Conservation (phyloP, 2,888 invertebrate genomes). For the Venusia cambrica region DNA sequence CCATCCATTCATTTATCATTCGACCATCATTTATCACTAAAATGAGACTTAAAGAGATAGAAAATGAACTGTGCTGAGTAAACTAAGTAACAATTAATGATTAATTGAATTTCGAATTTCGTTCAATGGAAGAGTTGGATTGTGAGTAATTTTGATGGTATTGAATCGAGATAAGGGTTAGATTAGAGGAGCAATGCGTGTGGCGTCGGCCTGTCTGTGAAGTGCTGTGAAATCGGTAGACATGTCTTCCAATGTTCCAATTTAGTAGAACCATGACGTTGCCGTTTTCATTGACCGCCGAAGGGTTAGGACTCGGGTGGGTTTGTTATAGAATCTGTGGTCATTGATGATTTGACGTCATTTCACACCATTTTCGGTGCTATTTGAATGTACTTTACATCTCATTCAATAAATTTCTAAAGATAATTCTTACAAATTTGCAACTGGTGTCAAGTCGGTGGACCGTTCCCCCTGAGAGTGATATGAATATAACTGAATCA, state of each 20-base stretch:
- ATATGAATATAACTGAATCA: too few relatives aligned
- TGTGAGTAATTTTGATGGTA: conserved; percentile 36
- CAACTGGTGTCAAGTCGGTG: too few relatives aligned
- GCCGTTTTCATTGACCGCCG: conserved; percentile 13
- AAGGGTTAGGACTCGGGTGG: conserved; percentile 15
- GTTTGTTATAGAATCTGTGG: conserved; percentile 5
- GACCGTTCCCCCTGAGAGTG: too few relatives aligned
- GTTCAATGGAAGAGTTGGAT: conserved; percentile 36
- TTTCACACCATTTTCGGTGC: conserved; percentile 5
- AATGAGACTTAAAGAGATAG: conserved; percentile 80
- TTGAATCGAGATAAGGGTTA: conserved; percentile 30
- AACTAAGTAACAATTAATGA: conserved; percentile 73
- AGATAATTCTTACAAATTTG: not conserved
- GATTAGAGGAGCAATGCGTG: conserved; percentile 27
- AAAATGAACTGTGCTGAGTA: conserved; percentile 75
- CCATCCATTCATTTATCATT: conserved; percentile 64
- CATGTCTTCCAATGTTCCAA: conserved; percentile 39
- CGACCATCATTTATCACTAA: conserved; percentile 65
- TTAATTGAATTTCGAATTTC: conserved; percentile 63
- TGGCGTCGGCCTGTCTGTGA: conserved; percentile 58
- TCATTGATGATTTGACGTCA: conserved; percentile 2
- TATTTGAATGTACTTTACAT: conserved; percentile 7
- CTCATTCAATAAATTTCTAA: conserved; percentile 1
- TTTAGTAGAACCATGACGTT: conserved; percentile 39
- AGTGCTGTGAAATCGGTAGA: conserved; percentile 34